phyloP scores from a whole-genome alignment of 2,797 vertebrate genomes.

The Sebastes elongatus region DNA sequence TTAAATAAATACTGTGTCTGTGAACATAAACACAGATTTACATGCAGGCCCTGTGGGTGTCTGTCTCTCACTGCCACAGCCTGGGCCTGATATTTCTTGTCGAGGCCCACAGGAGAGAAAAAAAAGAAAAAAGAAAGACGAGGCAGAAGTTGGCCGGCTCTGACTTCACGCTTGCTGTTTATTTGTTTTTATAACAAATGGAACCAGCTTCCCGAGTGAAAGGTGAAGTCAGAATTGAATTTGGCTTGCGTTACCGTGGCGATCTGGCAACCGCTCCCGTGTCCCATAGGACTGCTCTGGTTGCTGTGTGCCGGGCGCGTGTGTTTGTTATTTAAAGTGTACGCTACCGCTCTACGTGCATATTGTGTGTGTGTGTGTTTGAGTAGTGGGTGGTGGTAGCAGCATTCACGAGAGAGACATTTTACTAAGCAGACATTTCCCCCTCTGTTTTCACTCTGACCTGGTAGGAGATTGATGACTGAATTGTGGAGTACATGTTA shows the following conservation, averaged over 20 bases:
- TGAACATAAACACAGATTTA: conserved; percentile 78
- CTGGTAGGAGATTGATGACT: conserved; percentile 92
- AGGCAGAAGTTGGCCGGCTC: conserved; percentile 64
- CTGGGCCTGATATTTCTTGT: conserved; percentile 63
- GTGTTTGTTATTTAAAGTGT: conserved; percentile 74
- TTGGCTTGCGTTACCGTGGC: conserved; percentile 81
- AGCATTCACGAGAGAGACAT: conserved; percentile 80
- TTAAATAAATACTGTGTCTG: conserved; percentile 81
- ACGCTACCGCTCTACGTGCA: conserved; percentile 25
- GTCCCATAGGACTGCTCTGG: conserved; percentile 78
- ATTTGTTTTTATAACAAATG: conserved; percentile 81
- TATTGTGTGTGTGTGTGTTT: conserved; percentile 47
- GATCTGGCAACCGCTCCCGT: conserved; percentile 78
- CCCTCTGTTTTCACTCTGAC: conserved; percentile 87
- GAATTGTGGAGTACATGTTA: conserved; percentile 92
- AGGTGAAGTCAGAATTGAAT: conserved; percentile 84
- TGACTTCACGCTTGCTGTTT: conserved; percentile 70
- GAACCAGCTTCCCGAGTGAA: conserved; percentile 74
- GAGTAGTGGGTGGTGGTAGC: conserved; percentile 72
- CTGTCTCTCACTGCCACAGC: conserved; percentile 36
- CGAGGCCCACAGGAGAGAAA: conserved; percentile 30
- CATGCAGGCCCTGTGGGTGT: conserved; percentile 56
- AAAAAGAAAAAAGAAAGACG: conserved; percentile 5
- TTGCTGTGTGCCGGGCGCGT: conserved; percentile 75
- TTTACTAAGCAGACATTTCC: conserved; percentile 88